Conservation (phyloP, 2,888 invertebrate species). For the Lasioglossum lativentre region DNA sequence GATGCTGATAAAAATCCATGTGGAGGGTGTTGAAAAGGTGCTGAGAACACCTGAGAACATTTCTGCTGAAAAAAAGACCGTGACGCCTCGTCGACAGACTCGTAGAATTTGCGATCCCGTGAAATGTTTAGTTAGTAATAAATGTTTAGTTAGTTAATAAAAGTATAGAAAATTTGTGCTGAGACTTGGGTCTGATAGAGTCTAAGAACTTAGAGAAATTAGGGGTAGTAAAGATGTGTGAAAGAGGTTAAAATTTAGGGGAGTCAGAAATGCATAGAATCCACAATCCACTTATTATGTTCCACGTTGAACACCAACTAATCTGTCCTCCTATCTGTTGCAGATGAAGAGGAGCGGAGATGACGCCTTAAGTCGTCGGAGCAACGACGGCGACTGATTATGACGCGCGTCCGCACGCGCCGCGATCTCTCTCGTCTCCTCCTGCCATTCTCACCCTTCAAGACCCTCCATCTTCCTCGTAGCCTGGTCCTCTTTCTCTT, state of each 20-base stretch:
- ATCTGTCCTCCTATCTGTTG: not conserved
- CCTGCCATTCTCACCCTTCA: slow-evolving; percentile 74
- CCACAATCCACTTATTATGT: not conserved
- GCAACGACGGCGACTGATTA: slow-evolving; percentile 82
- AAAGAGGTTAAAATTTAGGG: too few relatives aligned
- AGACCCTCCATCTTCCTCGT: slow-evolving; percentile 62
- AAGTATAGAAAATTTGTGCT: too few relatives aligned
- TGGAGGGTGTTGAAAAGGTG: not conserved
- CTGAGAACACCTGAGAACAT: not conserved
- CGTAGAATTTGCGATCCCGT: too few relatives aligned
- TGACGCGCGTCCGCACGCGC: slow-evolving; percentile 79
- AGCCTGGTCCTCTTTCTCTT: slow-evolving; percentile 61
- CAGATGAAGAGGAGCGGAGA: slow-evolving; percentile 76
- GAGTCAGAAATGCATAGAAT: not conserved
- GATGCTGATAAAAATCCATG: not conserved
- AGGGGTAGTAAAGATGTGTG: too few relatives aligned
- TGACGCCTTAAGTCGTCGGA: slow-evolving; percentile 74
- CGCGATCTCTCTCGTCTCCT: slow-evolving; percentile 78
- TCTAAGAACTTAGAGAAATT: too few relatives aligned
- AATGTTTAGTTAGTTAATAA: too few relatives aligned
- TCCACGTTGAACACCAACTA: not conserved
- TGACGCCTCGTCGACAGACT: not conserved
- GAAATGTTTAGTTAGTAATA: too few relatives aligned
- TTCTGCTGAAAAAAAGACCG: not conserved
- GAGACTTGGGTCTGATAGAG: too few relatives aligned